Evolutionary conservation across 2,113 vertebrate species (phyloP).

Genomic region (Lampris megalopsis): DNA sequence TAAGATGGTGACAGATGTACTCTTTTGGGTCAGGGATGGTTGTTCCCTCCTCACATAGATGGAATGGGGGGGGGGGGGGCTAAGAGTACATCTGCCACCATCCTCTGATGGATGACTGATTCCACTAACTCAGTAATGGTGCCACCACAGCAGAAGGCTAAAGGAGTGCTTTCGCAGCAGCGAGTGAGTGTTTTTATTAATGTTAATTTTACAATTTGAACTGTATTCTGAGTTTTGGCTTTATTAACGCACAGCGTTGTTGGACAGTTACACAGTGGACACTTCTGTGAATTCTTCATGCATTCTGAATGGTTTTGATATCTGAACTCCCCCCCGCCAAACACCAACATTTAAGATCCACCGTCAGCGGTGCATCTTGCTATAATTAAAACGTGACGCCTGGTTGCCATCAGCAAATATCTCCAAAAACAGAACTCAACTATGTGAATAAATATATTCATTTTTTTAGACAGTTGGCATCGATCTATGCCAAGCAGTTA

Average conservation of each 20-base stretch:
- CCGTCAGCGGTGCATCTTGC: neutral
- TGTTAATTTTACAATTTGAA: neutral
- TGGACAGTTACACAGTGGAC: too few species aligned
- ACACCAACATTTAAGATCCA: too few species aligned
- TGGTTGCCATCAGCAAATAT: neutral
- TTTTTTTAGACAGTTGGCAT: neutral
- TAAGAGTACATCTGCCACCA: too few species aligned
- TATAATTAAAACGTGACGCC: neutral
- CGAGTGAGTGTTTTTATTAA: conserved; percentile 7
- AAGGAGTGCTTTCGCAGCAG: too few species aligned
- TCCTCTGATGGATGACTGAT: too few species aligned
- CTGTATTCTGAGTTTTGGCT: neutral
- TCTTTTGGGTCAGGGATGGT: too few species aligned
- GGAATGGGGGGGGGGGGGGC: too few species aligned
- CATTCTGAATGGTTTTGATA: neutral
- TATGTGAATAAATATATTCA: conserved; percentile 31
- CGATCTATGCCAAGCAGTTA: conserved; percentile 12
- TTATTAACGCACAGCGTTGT: neutral
- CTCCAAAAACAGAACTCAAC: neutral
- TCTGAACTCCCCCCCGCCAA: neutral
- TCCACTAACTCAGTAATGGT: too few species aligned
- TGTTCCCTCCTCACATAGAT: too few species aligned
- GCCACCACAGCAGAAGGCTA: too few species aligned
- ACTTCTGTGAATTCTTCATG: neutral
- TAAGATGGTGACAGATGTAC: too few species aligned